Evolutionary conservation across 1,140 invertebrate species (phyloP).

Genomic region (Microvelia longipes): DNA sequence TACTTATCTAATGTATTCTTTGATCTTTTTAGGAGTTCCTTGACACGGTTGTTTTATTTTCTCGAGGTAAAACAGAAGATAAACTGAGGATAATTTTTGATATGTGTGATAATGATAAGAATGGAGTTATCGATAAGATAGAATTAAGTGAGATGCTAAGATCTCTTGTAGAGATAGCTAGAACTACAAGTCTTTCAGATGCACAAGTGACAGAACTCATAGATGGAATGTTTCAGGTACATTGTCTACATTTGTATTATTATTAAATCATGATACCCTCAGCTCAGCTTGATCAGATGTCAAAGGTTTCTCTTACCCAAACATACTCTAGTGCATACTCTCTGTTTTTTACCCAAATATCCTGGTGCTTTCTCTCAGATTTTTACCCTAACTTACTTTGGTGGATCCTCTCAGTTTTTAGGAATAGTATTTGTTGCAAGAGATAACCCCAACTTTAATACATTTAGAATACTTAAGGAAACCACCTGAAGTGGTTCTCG

Average conservation of each 20-base stretch:
- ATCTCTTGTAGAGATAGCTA: constrained; percentile 86
- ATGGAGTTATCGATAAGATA: constrained; percentile 85
- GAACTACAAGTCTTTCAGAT: constrained; percentile 76
- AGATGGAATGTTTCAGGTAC: constrained; percentile 80
- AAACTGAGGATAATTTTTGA: constrained; percentile 94
- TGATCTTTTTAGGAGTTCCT: constrained; percentile 70
- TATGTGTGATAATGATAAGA: constrained; percentile 95
- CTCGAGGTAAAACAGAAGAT: constrained; percentile 83
- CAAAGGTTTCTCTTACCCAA: too few relatives aligned
- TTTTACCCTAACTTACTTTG: too few relatives aligned
- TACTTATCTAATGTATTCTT: too few relatives aligned
- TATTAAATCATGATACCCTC: too few relatives aligned
- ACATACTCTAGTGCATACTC: too few relatives aligned
- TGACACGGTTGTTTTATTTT: constrained; percentile 84
- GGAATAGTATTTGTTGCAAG: too few relatives aligned
- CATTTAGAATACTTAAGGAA: too few relatives aligned
- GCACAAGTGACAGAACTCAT: constrained; percentile 83
- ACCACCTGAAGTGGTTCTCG: too few relatives aligned
- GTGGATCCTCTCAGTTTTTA: too few relatives aligned
- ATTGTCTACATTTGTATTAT: background rate
- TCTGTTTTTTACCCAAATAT: background rate
- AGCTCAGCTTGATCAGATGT: too few relatives aligned
- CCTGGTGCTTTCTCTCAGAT: too few relatives aligned
- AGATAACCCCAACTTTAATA: too few relatives aligned
- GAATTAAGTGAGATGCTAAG: constrained; percentile 88